These are phyloP conservation scores for Scaptomyza graminum DNA, from an alignment of 1,140 invertebrate species.

Conservation along the genomic window DNA sequence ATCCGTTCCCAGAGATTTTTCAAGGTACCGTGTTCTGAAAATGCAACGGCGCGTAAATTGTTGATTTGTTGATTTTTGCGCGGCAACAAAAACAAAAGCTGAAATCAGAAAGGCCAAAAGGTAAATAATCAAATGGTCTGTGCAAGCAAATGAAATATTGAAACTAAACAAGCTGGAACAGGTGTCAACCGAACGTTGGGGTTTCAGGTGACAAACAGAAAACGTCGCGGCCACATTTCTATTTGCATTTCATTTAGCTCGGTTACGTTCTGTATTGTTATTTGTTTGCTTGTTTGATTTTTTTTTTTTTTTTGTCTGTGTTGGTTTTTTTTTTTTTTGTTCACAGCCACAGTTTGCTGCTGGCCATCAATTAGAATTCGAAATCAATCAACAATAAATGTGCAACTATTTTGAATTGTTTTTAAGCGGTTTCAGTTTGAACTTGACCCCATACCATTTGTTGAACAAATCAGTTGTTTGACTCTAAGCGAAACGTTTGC, in stretches of 20 bases:
- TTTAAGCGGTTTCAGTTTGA: conserved; percentile 56
- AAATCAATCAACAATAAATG: conserved; percentile 70
- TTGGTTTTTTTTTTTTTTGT: conserved; percentile 19
- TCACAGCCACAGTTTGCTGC: conserved; percentile 34
- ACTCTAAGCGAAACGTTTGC: conserved; percentile 33
- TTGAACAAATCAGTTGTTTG: conserved; percentile 32
- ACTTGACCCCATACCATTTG: conserved; percentile 49
- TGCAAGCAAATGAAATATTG: conserved; percentile 76
- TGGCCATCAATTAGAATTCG: conserved; percentile 54
- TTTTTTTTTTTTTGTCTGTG: conserved; percentile 19
- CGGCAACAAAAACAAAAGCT: not conserved
- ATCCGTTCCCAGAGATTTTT: conserved; percentile 45
- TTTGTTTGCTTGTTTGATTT: conserved; percentile 20
- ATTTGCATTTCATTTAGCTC: conserved; percentile 56
- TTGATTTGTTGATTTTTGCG: conserved; percentile 32
- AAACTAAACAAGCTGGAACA: conserved; percentile 75
- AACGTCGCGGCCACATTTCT: conserved; percentile 31
- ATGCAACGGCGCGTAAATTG: conserved; percentile 61
- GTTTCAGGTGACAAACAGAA: conserved; percentile 54
- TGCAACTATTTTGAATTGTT: conserved; percentile 66
- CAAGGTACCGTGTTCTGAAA: conserved; percentile 23
- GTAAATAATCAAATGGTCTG: conserved; percentile 72
- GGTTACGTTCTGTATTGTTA: conserved; percentile 5
- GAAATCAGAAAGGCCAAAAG: conserved; percentile 1
- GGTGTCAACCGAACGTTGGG: conserved; percentile 57